phyloP scores from a whole-genome alignment of 2,888 invertebrate genomes.

The Sthenelais limicola region DNA sequence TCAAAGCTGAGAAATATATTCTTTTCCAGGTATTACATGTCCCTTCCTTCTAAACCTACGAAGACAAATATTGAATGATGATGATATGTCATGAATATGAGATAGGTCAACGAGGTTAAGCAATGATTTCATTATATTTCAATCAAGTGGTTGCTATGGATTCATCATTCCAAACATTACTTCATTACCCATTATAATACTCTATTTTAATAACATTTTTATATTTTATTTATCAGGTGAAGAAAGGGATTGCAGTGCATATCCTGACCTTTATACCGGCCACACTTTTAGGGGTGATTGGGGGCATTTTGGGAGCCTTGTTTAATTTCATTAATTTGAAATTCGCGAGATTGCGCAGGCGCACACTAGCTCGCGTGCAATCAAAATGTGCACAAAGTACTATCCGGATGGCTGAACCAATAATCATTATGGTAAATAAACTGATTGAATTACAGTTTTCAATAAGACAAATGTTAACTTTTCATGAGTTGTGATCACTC shows the following conservation, averaged over 20 bases:
- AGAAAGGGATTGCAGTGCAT: slow-evolving; percentile 54
- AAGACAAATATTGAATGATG: too few relatives aligned
- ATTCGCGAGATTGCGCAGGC: slow-evolving; percentile 65
- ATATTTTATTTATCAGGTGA: slow-evolving; percentile 8
- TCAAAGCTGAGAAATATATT: slow-evolving; percentile 50
- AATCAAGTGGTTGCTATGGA: neutral
- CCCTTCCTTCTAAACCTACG: too few relatives aligned
- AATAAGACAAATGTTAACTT: too few relatives aligned
- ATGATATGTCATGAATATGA: too few relatives aligned
- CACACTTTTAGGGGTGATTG: slow-evolving; percentile 68
- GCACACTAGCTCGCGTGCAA: slow-evolving; percentile 61
- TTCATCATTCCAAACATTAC: too few relatives aligned
- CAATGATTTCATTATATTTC: too few relatives aligned
- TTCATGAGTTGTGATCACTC: too few relatives aligned
- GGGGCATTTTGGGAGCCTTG: slow-evolving; percentile 70
- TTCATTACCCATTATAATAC: too few relatives aligned
- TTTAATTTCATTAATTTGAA: slow-evolving; percentile 72
- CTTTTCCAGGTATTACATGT: slow-evolving; percentile 52
- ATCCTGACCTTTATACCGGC: slow-evolving; percentile 71
- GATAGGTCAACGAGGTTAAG: too few relatives aligned
- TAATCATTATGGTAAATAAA: slow-evolving; percentile 45
- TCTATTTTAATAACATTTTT: neutral
- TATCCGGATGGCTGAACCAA: slow-evolving; percentile 40
- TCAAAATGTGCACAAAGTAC: slow-evolving; percentile 54
- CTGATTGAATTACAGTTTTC: neutral